These are phyloP conservation scores for Tragelaphus strepsiceros DNA, from an alignment of 2,113 vertebrate genomes.

Conservation along the genomic window DNA sequence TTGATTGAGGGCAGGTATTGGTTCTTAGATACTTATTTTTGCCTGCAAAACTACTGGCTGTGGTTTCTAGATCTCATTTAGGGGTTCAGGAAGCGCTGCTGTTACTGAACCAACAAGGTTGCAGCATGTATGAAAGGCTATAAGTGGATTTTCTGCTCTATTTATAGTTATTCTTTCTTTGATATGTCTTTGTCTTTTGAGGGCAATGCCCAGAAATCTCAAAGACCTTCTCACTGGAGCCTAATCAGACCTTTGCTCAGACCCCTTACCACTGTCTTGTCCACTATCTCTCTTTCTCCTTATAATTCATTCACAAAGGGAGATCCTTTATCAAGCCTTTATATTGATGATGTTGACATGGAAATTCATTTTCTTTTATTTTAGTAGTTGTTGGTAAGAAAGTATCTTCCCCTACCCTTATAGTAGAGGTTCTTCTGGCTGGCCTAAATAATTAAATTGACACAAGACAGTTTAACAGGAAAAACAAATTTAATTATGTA, in stretches of 20 bases:
- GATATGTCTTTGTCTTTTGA: background rate
- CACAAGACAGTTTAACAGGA: background rate
- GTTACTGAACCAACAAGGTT: background rate
- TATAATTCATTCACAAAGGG: background rate
- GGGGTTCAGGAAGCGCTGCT: background rate
- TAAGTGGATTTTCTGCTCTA: background rate
- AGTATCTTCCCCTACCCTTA: background rate
- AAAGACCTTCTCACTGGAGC: background rate
- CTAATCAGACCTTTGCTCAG: background rate
- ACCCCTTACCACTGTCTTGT: rapidly evolving
- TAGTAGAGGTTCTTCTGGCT: background rate
- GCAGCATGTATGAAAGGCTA: background rate
- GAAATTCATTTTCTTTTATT: background rate
- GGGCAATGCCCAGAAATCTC: background rate
- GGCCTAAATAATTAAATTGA: background rate
- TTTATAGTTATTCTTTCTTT: background rate
- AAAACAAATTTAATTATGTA: background rate
- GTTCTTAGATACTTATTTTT: background rate
- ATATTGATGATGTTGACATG: rapidly evolving
- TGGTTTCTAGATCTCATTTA: background rate
- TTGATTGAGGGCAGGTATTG: background rate
- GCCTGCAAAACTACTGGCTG: background rate
- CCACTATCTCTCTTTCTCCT: background rate
- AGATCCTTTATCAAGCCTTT: background rate
- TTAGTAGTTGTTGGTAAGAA: background rate